Base-by-base conservation (phyloP, 2,797 vertebrate genomes). In the Taenioides sp. region DNA sequence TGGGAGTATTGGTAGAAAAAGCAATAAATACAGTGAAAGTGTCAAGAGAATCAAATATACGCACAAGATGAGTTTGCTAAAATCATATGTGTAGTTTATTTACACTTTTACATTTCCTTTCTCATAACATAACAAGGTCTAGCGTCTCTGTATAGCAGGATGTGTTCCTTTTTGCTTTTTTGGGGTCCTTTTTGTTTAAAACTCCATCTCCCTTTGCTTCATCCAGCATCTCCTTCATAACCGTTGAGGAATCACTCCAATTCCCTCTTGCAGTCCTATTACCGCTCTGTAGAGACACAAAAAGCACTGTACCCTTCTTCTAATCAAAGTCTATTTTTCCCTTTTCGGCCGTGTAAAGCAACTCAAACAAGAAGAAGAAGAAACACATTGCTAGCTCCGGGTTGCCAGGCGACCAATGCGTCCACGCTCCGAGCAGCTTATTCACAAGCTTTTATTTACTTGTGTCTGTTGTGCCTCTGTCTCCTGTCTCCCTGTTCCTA, bases 351-450 rank as follows among this genome's bases (percentile, higher is more conserved):
- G 74, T 84, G 86, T 86, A 77, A 85, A 87, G 76, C 69, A 82
- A 92, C 87, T 86, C 76, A 86, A 89, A 89, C 78, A 76, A 84
- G 70, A 14, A 79, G 71, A 73, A 84, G 70, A 75, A 81, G 76
- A 85, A 87, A 85, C 75, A 73, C 87, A 89, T 82, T 72, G 75
- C 85, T 80, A 78, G 80, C 65, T 81, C 65, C 67, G n/a, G 62
- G 92, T 92, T 93, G 93, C 90, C 91, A 93, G 72, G 92, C 88
- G 74, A 93, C 90, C 70, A 1, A 54, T 37, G 70, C 78, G 83
- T 86, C 86, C 74, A 87, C 25, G 72, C 76, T 87, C 85, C 73
- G 81, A 84, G 78, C 67, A 84, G 80, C 88, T 62, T 87, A 80
- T 91, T 92, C 85, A 84, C 78, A 71, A 66, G 80, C 65, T 76